These are phyloP conservation scores for Spinus pinus DNA, from an alignment of 2,797 vertebrate genomes.

Conservation along the genomic window DNA sequence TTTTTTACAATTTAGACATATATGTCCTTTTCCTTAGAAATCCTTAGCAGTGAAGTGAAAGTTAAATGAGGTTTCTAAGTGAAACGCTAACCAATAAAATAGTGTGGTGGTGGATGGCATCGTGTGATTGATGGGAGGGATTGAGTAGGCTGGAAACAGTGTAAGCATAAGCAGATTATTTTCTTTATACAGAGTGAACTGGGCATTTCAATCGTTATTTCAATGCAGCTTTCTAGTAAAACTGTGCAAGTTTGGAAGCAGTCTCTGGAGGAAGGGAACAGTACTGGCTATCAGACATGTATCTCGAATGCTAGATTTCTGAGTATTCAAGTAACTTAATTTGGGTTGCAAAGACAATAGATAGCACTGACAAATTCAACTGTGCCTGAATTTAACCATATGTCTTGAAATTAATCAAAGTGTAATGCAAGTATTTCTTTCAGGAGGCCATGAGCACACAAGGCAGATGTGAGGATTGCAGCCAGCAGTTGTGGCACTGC, in stretches of 20 bases:
- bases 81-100: background rate
- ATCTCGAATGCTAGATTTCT: background rate
- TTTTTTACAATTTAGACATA: background rate
- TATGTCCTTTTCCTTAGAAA: background rate
- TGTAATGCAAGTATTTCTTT: background rate
- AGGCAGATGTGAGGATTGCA: background rate
- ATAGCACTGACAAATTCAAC: background rate
- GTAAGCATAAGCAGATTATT: background rate
- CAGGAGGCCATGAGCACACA: background rate
- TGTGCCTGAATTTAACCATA: background rate
- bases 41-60: background rate
- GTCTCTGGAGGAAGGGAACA: background rate
- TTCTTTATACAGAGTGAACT: background rate
- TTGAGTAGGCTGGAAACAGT: background rate
- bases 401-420: background rate
- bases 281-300: background rate
- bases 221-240: background rate
- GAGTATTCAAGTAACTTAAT: background rate
- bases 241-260: background rate
- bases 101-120: background rate
- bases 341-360: background rate
- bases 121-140: fast-evolving
- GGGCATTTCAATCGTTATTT: background rate
- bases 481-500: background rate
- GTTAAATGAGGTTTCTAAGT: background rate